Conservation (phyloP, 2,113 vertebrate species). For the Meleagris gallopavo region DNA sequence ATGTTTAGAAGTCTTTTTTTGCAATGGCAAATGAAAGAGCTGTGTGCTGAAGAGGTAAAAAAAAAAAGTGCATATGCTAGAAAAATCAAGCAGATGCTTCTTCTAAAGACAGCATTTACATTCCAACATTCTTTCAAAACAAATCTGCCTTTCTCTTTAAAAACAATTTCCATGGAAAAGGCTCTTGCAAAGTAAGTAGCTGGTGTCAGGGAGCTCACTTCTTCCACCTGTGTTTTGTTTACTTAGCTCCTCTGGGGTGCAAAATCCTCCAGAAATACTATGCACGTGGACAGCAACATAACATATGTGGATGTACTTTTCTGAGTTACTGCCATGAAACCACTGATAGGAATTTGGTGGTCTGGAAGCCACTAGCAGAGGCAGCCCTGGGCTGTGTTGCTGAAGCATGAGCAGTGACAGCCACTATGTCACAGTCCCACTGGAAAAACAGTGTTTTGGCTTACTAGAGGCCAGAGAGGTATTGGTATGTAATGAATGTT, state of each 20-base stretch:
- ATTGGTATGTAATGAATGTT: neutral
- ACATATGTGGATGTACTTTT: neutral
- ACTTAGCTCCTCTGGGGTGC: neutral
- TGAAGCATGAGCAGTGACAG: fast-evolving
- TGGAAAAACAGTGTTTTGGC: fast-evolving
- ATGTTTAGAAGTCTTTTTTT: neutral
- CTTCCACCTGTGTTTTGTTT: neutral
- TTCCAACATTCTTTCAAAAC: slow-evolving; percentile 31
- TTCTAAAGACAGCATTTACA: slow-evolving; percentile 13
- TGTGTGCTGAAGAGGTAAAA: neutral
- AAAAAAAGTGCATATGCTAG: neutral
- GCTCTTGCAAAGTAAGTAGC: fast-evolving
- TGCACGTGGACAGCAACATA: no score
- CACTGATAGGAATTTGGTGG: neutral
- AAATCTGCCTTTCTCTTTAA: slow-evolving; percentile 1
- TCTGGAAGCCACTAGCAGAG: neutral
- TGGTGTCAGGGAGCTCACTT: neutral
- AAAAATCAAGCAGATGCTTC: neutral
- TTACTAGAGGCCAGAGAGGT: neutral
- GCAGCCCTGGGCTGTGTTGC: neutral
- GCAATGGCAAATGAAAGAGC: neutral
- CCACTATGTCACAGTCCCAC: neutral
- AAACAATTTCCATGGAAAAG: neutral
- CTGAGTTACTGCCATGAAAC: neutral
- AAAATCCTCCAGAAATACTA: neutral